Conservation (phyloP, 1,140 invertebrate genomes). For the Zaprionus gabonicus region DNA sequence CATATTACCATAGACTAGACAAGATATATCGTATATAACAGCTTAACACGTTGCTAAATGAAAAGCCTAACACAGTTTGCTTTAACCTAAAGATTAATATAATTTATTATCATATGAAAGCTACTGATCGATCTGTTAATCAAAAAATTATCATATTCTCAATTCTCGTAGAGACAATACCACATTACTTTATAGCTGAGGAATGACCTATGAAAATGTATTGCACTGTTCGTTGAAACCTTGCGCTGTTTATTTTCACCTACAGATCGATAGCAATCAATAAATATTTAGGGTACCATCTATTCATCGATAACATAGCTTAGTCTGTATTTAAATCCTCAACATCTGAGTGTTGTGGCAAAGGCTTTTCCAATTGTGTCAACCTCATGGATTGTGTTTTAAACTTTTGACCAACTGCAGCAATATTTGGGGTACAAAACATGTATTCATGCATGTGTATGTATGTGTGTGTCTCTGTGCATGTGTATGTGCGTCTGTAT, state of each 20-base stretch:
- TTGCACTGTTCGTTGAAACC: not conserved
- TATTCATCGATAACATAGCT: not conserved
- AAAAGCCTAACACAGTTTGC: too few species aligned
- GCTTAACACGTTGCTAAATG: too few species aligned
- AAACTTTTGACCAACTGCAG: not conserved
- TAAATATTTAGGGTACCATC: not conserved
- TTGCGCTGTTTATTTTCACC: not conserved
- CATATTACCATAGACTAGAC: too few species aligned
- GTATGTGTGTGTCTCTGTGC: not conserved
- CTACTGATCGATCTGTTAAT: too few species aligned
- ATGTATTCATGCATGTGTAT: not conserved
- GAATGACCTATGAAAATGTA: too few species aligned
- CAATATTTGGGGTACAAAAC: not conserved
- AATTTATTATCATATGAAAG: too few species aligned
- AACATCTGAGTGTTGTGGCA: not conserved
- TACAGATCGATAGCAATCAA: not conserved
- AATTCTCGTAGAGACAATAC: too few species aligned
- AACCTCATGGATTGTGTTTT: not conserved
- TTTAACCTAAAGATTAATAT: too few species aligned
- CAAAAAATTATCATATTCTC: too few species aligned
- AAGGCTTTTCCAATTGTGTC: not conserved
- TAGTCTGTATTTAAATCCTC: not conserved
- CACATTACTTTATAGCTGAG: too few species aligned
- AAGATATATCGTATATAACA: too few species aligned
- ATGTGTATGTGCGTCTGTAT: not conserved